These are phyloP conservation scores for Procavia capensis DNA, from an alignment of 2,113 vertebrate species.

Conservation along the genomic window DNA sequence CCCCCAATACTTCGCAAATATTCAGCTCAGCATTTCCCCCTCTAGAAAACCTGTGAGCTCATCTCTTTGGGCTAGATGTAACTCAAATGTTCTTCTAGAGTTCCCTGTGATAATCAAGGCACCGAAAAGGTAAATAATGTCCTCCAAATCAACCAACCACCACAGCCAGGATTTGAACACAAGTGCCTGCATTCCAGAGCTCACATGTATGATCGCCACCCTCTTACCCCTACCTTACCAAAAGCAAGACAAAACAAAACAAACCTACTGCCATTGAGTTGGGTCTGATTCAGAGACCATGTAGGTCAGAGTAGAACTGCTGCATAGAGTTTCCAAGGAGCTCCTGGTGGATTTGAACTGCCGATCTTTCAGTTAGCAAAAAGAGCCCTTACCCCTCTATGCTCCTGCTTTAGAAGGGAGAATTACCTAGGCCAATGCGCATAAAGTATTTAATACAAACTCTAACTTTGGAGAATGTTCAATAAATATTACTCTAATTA, in stretches of 20 bases:
- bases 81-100: neutral
- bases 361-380: too few species aligned
- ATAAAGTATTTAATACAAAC: neutral
- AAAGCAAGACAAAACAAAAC: too few species aligned
- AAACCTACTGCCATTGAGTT: too few species aligned
- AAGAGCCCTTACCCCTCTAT: too few species aligned
- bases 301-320: too few species aligned
- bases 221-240: too few species aligned
- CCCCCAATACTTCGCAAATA: neutral
- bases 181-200: neutral
- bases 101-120: neutral
- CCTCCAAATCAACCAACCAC: neutral
- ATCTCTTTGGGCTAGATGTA: neutral
- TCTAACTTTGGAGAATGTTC: conserved; percentile 22
- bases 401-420: neutral
- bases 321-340: too few species aligned
- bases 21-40: neutral
- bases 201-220: neutral
- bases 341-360: too few species aligned
- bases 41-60: neutral
- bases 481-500: conserved; percentile 9
- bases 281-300: too few species aligned
- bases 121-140: neutral
- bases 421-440: neutral
- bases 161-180: neutral